phyloP scores from a whole-genome alignment of 1,140 invertebrate genomes.

The Uloborus diversus region DNA sequence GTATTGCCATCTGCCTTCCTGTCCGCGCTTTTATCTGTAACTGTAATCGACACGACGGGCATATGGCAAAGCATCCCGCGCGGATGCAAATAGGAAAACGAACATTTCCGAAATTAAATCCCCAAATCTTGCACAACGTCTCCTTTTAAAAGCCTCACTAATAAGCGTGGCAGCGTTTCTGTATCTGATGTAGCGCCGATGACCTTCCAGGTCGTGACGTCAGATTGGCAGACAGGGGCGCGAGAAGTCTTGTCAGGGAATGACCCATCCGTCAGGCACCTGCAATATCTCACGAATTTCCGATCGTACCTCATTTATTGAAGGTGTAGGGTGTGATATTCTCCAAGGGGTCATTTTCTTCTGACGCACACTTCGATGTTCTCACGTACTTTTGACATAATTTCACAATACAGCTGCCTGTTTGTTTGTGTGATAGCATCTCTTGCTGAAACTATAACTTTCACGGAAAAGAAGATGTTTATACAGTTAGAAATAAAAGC shows the following conservation, averaged over 20 bases:
- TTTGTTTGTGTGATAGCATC: no score
- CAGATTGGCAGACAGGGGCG: not conserved
- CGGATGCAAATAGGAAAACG: not conserved
- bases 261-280: conserved; percentile 19
- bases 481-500: no score
- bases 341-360: no score
- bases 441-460: no score
- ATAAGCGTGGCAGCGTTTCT: not conserved
- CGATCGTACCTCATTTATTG: no score
- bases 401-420: no score
- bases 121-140: not conserved
- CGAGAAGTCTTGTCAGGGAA: not conserved
- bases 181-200: not conserved
- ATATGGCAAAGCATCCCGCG: not conserved
- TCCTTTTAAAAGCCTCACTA: not conserved
- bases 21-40: conserved; percentile 23
- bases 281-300: not conserved
- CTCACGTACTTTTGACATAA: no score
- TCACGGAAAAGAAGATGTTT: no score
- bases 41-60: conserved; percentile 30
- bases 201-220: conserved; percentile 7
- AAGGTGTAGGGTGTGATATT: no score
- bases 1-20: no score
- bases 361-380: no score
- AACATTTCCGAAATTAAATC: conserved; percentile 11